Evolutionary conservation across 1,140 invertebrate genomes (phyloP), one percentile per base, ranked within the genome.

Genomic region (Drosophila saltans): DNA sequence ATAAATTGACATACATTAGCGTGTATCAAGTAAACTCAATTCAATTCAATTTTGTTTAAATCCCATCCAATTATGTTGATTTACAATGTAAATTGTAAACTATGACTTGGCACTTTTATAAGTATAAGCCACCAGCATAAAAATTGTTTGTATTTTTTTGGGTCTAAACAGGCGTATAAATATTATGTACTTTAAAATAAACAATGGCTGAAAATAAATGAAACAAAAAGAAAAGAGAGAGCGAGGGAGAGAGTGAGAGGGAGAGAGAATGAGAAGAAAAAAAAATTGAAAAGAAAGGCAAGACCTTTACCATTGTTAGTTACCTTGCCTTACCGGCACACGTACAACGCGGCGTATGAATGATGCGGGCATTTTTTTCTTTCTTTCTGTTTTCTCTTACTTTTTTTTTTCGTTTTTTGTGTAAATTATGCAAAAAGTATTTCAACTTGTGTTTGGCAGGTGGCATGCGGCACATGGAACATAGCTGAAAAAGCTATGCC

Each of bases 361-460:
- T 78, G 75, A 78, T 78, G 75, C 62, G 69, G 69, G 75, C 69
- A 62, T 59, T 69, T 70, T 76, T 39, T 39, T 39, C 11, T n/a
- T 33, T 33, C 2, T 30, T 61, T 57, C 52, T 45, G 28, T 67
- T 64, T 26, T 43, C 3, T n/a, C 3, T 2, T 52, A 26, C 21
- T 26, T 75, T 75, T 28, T 26, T 33, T 33, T 10, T 16, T 28
- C 4, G 2, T 60, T 48, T 48, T 36, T 30, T 67, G 57, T 48
- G 36, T 80, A 83, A 88, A 80, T 83, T 89, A 89, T 86, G 84
- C 84, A 89, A 74, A 26, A 86, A 67, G 66, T 72, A 66, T 80
- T 75, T 79, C 40, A 65, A 65, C 63, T 43, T 64, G 72, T 55
- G 66, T 78, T 30, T 64, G 74, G 57, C 71, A 63, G 62, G 45